These are phyloP conservation scores for Brassicogethes aeneus DNA, from an alignment of 2,888 invertebrate species.

Conservation along the genomic window DNA sequence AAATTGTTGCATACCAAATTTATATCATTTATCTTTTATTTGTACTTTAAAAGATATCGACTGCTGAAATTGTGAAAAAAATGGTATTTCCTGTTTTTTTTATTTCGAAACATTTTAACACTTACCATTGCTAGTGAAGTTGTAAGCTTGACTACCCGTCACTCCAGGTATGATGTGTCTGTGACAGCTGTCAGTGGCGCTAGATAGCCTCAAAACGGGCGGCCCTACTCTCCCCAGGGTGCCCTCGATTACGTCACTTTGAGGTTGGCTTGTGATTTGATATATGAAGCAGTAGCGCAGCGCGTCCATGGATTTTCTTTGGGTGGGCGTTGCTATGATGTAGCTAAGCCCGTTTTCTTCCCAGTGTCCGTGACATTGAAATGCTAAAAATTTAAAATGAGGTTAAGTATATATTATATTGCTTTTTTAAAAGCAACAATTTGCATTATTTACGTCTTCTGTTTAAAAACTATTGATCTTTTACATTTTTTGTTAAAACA, in stretches of 20 bases:
- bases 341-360: conserved; percentile 53
- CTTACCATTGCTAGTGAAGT: conserved; percentile 58
- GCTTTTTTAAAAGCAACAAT: conserved; percentile 2
- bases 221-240: conserved; percentile 26
- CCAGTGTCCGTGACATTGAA: conserved; percentile 69
- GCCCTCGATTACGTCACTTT: conserved; percentile 24
- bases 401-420: not conserved
- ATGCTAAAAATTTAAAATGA: conserved; percentile 50
- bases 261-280: conserved; percentile 34
- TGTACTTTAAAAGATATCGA: not conserved
- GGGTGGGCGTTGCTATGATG: conserved; percentile 56
- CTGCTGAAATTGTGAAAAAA: no score
- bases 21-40: not conserved
- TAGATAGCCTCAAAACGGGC: conserved; percentile 42
- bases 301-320: conserved; percentile 44
- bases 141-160: conserved; percentile 53
- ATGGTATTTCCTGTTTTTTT: no score
- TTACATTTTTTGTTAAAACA: no score
- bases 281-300: conserved; percentile 56
- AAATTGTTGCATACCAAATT: no score
- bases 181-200: conserved; percentile 50
- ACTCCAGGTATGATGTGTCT: conserved; percentile 46
- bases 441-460: no score
- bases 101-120: not conserved
- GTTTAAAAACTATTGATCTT: not conserved